Base-by-base conservation (phyloP, 2,888 invertebrate genomes). In the Sepiola atlantica region DNA sequence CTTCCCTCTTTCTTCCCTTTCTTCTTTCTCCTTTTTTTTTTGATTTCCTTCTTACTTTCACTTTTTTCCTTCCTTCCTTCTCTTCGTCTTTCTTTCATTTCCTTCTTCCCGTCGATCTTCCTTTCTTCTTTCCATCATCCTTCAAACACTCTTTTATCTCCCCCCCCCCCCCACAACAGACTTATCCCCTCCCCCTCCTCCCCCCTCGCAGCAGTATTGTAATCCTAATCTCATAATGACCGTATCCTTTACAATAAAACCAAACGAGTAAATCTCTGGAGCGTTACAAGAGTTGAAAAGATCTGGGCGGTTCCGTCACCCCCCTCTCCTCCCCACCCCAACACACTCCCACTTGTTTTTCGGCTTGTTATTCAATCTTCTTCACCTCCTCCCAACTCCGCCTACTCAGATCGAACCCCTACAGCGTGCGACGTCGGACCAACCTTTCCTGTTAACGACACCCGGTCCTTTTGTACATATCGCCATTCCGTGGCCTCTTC, bases 381-480 rank as follows among this genome's bases (percentile, higher is more conserved):
- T 77, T 77, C 77, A 77, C 77, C 77, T 77, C 77, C 77, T 77
- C 77, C n/a, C 77, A 77, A 32, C 77, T 77, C 77, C 77, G 77
- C 77, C 77, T 77, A 77, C 77, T 77, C 77, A n/a, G 77, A n/a
- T 77, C 77, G 77, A 77, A 77, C 77, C 77, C 77, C 77, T 77
- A 32, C n/a, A 77, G 77, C 77, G 14, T n/a, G 18, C 77, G 77
- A 77, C 77, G 77, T n/a, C 18, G 28, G 28, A 32, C 77, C 77
- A 77, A n/a, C 77, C 77, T n/a, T 32, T 77, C 77, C 16, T 77
- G 77, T 77, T n/a, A 77, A 77, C 32, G 77, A 77, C n/a, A 77
- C 77, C n/a, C 32, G n/a, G 16, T 77, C 32, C 77, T n/a, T 77
- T 77, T 77, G 77, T 77, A 77, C 16, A 32, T 32, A 0, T 32